Evolutionary conservation across 2,797 vertebrate species (phyloP).

Genomic region (Cetoscarus ocellatus): DNA sequence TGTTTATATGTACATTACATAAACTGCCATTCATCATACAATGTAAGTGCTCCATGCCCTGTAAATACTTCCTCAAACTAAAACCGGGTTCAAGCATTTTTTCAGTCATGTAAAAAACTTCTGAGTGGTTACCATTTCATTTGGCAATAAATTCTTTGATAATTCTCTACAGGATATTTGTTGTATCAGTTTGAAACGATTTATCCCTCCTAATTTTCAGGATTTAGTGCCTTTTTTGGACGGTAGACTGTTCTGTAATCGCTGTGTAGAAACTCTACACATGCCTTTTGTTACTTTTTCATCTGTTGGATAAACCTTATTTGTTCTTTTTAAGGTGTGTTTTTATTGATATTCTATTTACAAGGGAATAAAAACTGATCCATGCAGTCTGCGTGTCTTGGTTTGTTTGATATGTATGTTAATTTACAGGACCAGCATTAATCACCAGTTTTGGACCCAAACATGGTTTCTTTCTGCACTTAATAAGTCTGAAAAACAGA

Average conservation of each 20-base stretch:
- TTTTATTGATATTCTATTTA: slow-evolving; percentile 99
- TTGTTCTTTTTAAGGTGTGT: slow-evolving; percentile 97
- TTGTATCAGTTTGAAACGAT: slow-evolving; percentile 79
- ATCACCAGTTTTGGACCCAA: too few relatives aligned
- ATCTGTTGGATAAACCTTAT: slow-evolving; percentile 89
- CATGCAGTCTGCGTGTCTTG: slow-evolving; percentile 16
- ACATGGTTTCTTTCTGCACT: too few relatives aligned
- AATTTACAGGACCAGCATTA: too few relatives aligned
- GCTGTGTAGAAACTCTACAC: slow-evolving; percentile 94
- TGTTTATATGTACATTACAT: slow-evolving; percentile 1
- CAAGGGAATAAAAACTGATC: slow-evolving; percentile 96
- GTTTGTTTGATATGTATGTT: slow-evolving; percentile 13
- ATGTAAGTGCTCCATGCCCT: slow-evolving; percentile 24
- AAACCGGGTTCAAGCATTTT: slow-evolving; percentile 18
- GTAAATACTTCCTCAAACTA: slow-evolving; percentile 19
- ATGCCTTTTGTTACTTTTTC: slow-evolving; percentile 98
- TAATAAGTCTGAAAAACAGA: too few relatives aligned
- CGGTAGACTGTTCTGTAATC: slow-evolving; percentile 99
- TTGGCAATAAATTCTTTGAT: slow-evolving; percentile 71
- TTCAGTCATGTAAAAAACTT: slow-evolving; percentile 22
- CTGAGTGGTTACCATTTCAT: slow-evolving; percentile 37
- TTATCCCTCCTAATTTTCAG: slow-evolving; percentile 84
- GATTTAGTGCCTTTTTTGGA: slow-evolving; percentile 99
- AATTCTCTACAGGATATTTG: slow-evolving; percentile 75
- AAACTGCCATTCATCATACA: slow-evolving; percentile 5